A percentile compares a stretch with the other conserved stretches of the same genome.
phyloP scores from a whole-genome alignment of 2,797 vertebrate species.

The Heteromormyrus szaboi region DNA sequence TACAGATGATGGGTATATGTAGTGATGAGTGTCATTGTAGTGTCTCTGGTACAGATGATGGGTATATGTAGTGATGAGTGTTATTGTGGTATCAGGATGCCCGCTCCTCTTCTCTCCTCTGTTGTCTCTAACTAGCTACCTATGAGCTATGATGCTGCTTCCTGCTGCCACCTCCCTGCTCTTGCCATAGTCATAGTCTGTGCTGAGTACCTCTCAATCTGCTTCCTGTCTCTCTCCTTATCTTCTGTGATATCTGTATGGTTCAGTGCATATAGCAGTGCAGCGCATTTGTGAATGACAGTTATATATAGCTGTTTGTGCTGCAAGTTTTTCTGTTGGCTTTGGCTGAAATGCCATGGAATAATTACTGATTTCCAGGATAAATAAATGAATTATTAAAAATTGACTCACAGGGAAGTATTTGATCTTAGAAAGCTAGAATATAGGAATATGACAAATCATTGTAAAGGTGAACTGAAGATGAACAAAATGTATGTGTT shows the following conservation, averaged over 20 bases:
- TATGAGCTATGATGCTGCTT: slow-evolving; percentile 10
- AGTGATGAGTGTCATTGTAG: background rate
- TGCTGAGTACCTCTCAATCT: background rate
- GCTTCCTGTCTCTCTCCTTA: background rate
- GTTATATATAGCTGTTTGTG: background rate
- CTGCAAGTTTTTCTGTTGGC: background rate
- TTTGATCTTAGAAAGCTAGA: background rate
- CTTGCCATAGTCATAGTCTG: background rate
- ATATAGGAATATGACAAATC: background rate
- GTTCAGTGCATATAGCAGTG: background rate
- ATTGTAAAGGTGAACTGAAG: background rate
- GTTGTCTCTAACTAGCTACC: background rate
- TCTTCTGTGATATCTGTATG: background rate
- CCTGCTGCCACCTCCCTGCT: slow-evolving; percentile 16
- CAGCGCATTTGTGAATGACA: background rate
- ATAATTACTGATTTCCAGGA: background rate
- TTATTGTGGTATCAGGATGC: background rate
- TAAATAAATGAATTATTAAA: background rate
- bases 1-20: background rate
- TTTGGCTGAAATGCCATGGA: background rate
- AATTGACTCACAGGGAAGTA: background rate
- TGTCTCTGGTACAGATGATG: no score
- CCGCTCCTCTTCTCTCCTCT: background rate
- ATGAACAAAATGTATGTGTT: background rate
- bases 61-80: background rate